Conservation (phyloP, 2,888 invertebrate species). For the Drosophila koepferae region DNA sequence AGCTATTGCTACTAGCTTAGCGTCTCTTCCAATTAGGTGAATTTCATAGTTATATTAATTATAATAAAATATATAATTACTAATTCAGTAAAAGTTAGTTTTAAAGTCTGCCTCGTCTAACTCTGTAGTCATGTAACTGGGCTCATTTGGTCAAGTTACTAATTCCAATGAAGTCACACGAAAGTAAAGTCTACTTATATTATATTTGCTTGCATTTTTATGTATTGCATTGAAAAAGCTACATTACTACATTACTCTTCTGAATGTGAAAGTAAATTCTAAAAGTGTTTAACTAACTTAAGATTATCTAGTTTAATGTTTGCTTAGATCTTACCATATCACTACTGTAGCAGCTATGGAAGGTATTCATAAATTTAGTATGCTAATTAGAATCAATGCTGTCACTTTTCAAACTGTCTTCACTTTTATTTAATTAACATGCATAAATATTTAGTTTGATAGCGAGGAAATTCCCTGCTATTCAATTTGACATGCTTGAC, state of each 20-base stretch:
- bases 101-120: background rate
- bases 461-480: no score
- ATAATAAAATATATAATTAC: background rate
- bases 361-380: background rate
- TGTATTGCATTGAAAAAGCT: background rate
- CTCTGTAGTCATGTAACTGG: no score
- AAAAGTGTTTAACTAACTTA: background rate
- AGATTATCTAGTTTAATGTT: background rate
- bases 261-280: background rate
- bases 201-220: no score
- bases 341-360: background rate
- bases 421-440: background rate
- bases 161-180: no score
- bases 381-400: background rate
- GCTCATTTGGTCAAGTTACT: no score
- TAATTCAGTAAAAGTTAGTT: no score
- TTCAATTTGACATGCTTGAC: background rate
- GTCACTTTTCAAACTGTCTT: background rate
- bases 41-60: background rate
- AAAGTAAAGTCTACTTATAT: no score
- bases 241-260: background rate
- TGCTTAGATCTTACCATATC: background rate
- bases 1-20: no score
- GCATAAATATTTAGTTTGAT: no score
- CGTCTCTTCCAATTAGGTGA: background rate